Conservation (phyloP, 2,113 vertebrate species). For the Leiothrix lutea region DNA sequence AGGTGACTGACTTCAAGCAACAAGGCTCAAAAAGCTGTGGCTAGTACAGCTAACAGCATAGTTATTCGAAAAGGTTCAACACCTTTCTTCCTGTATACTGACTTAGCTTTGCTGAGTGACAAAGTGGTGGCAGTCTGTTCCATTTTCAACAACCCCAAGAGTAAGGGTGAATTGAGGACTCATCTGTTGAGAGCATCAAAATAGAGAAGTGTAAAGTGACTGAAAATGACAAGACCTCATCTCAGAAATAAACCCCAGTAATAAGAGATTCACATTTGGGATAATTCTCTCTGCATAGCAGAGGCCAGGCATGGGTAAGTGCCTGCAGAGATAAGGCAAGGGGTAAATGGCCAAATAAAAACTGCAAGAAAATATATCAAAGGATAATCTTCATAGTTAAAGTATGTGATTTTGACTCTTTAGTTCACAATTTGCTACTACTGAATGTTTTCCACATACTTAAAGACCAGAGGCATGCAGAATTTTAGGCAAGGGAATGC, state of each 20-base stretch:
- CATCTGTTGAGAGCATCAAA: background rate
- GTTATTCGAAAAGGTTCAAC: background rate
- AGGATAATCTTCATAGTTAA: background rate
- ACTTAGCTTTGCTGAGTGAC: background rate
- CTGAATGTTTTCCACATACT: background rate
- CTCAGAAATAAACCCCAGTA: background rate
- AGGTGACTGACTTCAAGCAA: background rate
- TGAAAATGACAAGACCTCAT: background rate
- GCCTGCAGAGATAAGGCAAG: background rate
- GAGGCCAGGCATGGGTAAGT: background rate
- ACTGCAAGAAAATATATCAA: background rate
- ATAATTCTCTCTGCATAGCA: background rate
- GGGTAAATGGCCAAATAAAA: background rate
- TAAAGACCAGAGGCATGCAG: background rate
- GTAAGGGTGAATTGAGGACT: background rate
- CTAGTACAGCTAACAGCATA: background rate
- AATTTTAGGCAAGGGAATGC: background rate
- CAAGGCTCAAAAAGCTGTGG: background rate
- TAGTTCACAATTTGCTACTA: background rate
- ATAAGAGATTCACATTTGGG: background rate
- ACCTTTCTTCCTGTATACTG: background rate
- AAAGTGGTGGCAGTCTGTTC: background rate
- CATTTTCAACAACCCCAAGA: background rate
- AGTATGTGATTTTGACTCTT: background rate
- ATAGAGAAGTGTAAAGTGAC: background rate